phyloP scores from a whole-genome alignment of 2,888 invertebrate genomes.

The Volucella zonaria region DNA sequence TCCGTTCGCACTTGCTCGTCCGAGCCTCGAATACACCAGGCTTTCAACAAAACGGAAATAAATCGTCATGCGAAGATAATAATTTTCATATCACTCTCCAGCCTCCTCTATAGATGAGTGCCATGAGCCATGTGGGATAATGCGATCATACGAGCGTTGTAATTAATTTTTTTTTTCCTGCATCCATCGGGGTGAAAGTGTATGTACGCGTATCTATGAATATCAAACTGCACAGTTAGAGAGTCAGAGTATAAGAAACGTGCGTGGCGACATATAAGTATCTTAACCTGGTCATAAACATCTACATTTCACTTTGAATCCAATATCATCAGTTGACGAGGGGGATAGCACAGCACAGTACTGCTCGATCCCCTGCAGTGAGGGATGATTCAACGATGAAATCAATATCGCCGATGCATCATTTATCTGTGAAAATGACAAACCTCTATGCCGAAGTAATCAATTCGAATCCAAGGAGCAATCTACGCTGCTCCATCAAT shows the following conservation, averaged over 20 bases:
- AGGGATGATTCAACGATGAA: constrained; percentile 67
- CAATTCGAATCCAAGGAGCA: constrained; percentile 36
- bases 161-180: constrained; percentile 62
- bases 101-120: neutral
- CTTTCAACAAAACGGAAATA: constrained; percentile 71
- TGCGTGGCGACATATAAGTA: constrained; percentile 51
- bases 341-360: constrained; percentile 14
- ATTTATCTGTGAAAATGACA: constrained; percentile 51
- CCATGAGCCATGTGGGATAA: constrained; percentile 66
- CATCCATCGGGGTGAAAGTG: constrained; percentile 64
- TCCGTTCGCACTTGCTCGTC: constrained; percentile 30
- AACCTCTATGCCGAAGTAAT: constrained; percentile 19
- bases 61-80: constrained; percentile 72
- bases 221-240: constrained; percentile 27
- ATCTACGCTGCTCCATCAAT: constrained; percentile 9
- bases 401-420: constrained; percentile 50
- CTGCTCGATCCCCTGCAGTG: constrained; percentile 36
- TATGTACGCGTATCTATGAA: constrained; percentile 51
- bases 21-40: constrained; percentile 22
- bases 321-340: neutral
- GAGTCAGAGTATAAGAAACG: constrained; percentile 6
- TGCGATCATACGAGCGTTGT: constrained; percentile 60
- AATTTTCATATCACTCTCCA: constrained; percentile 68
- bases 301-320: constrained; percentile 60
- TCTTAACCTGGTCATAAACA: constrained; percentile 52